Conservation (phyloP, 2,797 vertebrate species). For the Zenarchopterus dispar region DNA sequence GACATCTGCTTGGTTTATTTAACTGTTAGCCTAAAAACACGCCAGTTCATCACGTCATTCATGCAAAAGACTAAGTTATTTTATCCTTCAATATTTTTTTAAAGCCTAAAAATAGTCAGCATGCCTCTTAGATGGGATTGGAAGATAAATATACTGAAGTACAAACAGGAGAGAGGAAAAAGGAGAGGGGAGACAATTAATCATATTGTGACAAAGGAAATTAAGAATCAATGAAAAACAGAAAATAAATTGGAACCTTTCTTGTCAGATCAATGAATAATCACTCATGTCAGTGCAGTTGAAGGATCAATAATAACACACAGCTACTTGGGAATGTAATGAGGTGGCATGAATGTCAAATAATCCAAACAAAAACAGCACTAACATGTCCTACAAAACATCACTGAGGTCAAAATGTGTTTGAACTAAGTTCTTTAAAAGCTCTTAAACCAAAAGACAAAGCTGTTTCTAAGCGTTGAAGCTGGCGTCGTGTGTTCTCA, state of each 20-base stretch:
- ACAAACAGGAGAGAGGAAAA: not conserved
- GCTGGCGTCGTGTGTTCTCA: slow-evolving; percentile 21
- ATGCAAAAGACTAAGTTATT: not conserved
- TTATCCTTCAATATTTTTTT: not conserved
- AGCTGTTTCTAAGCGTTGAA: slow-evolving; percentile 29
- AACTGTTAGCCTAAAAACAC: not conserved
- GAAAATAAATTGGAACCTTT: slow-evolving; percentile 22
- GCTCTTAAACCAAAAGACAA: not conserved
- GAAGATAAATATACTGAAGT: slow-evolving; percentile 9
- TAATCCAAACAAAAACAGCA: not conserved
- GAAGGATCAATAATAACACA: slow-evolving; percentile 18
- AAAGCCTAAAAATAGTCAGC: slow-evolving; percentile 8
- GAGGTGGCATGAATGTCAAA: not conserved
- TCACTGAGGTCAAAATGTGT: slow-evolving; percentile 7
- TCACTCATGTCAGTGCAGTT: slow-evolving; percentile 9
- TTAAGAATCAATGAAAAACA: slow-evolving; percentile 17
- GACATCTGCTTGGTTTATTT: slow-evolving; percentile 4
- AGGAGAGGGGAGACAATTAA: slow-evolving; percentile 19
- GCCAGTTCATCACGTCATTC: not conserved
- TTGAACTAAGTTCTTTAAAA: not conserved
- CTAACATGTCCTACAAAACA: no score
- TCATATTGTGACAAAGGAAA: slow-evolving; percentile 33
- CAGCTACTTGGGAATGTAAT: not conserved
- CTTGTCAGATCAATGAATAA: slow-evolving; percentile 22
- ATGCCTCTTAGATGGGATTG: not conserved